phyloP scores from a whole-genome alignment of 1,140 invertebrate genomes.

The Ericerus pela region DNA sequence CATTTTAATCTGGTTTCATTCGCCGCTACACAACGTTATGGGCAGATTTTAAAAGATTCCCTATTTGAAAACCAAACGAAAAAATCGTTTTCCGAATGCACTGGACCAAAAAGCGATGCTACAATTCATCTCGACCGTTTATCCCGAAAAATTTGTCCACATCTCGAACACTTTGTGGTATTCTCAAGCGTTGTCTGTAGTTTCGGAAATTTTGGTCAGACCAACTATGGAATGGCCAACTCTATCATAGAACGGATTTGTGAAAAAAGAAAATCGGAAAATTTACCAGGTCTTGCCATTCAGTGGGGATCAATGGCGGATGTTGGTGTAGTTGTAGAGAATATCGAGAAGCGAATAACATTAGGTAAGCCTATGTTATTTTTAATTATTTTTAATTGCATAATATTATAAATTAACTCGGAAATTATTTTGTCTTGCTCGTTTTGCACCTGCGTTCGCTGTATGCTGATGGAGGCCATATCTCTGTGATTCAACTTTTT shows the following conservation, averaged over 20 bases:
- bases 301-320: constrained; percentile 57
- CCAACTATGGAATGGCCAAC: constrained; percentile 68
- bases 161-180: constrained; percentile 79
- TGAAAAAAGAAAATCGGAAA: constrained; percentile 38
- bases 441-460: too few relatives aligned
- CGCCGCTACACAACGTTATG: too few relatives aligned
- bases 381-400: too few relatives aligned
- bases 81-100: constrained; percentile 38
- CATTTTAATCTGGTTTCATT: too few relatives aligned
- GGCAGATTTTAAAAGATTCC: constrained; percentile 42
- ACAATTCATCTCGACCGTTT: constrained; percentile 52
- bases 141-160: constrained; percentile 53
- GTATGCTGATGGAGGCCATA: too few relatives aligned
- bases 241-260: constrained; percentile 57
- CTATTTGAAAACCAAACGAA: constrained; percentile 44
- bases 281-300: constrained; percentile 46
- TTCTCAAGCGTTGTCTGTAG: constrained; percentile 81
- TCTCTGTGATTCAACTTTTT: too few relatives aligned
- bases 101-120: constrained; percentile 41
- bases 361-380: too few relatives aligned
- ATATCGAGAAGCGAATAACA: too few relatives aligned
- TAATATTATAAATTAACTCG: too few relatives aligned
- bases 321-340: constrained; percentile 55
- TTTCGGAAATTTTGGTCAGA: constrained; percentile 71
- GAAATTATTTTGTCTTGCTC: too few relatives aligned